Base-by-base conservation (phyloP, 2,888 invertebrate genomes). In the Agrenia bidenticulata region DNA sequence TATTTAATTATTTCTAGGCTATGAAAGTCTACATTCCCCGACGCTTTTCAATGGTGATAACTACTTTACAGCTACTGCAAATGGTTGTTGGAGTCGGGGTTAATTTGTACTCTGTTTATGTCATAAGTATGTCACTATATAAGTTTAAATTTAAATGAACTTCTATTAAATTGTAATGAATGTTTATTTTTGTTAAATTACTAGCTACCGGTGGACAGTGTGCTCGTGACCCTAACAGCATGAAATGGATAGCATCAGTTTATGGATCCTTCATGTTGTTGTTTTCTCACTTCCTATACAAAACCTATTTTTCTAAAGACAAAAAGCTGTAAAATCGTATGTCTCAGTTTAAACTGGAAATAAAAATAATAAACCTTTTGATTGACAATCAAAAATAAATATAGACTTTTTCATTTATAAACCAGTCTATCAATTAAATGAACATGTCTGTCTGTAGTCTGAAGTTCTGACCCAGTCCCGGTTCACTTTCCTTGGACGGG, bases 31-130 rank as follows among this genome's bases (percentile, higher is more conserved):
- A 86, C 79, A 90, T 92, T 65, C 94, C 96, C 1, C 85, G 88
- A 74, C 85, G 85, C 78, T 86, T 95, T 75, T 89, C 93, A 67
- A 94, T 95, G 89, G 82, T 89, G 75, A 94, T 97, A 79, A 97
- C 97, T 15, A 85, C 87, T 21, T 83, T 94, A 60, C 97, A 97
- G 80, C 85, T 97, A 64, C 83, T 88, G 26, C 97, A 97, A 83
- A 97, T 97, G 96, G 85, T 95, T 58, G 85, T 94, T 73, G 97
- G 96, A 17, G 91, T 92, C 81, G 85, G 86, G 55, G 89, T 96
- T 78, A 95, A 94, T 82, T 82, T 93, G 67, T 92, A 89, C 88
- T 91, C 93, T 1, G 88, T 89, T 80, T 89, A 90, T 79, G 54
- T 69, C 39, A 37, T 67, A 21, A 58, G 72, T 72, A 69, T 55